Evolutionary conservation across 2,888 invertebrate species (phyloP), one percentile per base, ranked within the genome.

Genomic region (Asteroscopus sphinx): DNA sequence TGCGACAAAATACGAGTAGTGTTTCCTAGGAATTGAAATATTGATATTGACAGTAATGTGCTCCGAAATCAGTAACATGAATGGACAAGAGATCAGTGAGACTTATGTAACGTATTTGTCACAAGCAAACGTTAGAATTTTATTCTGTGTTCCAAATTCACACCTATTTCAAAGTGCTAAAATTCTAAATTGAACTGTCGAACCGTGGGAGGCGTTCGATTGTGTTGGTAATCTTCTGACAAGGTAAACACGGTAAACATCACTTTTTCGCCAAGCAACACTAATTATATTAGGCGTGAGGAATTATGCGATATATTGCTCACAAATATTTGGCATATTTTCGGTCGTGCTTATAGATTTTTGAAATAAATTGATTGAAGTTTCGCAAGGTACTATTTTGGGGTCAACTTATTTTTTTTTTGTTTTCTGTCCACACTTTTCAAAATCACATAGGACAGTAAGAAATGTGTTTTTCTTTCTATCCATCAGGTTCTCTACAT

Each of bases 241-340:
- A 60, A 67, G 70, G 70, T 54, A 74, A 74, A 70, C 57, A 51
- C 41, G 70, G 70, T 54, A 74, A 74, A 70, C 57, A 51, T 44
- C 0, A 32, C 48, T 63, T 58, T 66, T 54, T 61, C 26, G 28
- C 36, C 3, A n/a, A 13, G 16, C 11, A 54, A 25, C 56, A 39
- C 60, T 63, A 69, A 76, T 63, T 69, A 39, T 42, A 60, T 65
- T 59, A 57, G 17, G 11, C 39, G 13, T 21, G 15, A 30, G 37
- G 28, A 46, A 25, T 56, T 45, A 59, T 57, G 36, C 49, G 36
- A 47, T 47, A 57, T 61, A 68, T 45, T 30, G n/a, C n/a, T 44
- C 12, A 37, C 17, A 56, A 47, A 46, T 39, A 45, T 42, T 56
- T 35, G 0, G 7, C 17, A 47, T 51, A 7, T 33, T 41, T 39